Evolutionary conservation across 2,113 vertebrate species (phyloP).

Genomic region (Setophaga coronata): DNA sequence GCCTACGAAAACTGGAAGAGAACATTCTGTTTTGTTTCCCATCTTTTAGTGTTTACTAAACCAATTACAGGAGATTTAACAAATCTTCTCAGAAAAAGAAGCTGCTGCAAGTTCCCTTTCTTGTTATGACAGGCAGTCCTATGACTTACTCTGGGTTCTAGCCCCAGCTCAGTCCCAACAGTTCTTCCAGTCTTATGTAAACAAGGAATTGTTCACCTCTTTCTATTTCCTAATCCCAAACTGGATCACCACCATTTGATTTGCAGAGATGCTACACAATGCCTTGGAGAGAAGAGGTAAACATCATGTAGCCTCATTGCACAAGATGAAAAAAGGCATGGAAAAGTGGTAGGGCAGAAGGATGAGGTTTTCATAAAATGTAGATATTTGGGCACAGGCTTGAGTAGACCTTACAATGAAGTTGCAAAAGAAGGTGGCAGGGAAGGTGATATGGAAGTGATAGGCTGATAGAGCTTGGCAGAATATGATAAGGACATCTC

Average conservation of each 20-base stretch:
- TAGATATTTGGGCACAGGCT: neutral
- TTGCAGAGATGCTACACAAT: neutral
- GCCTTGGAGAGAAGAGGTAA: neutral
- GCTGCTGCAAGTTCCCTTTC: neutral
- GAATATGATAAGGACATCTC: neutral
- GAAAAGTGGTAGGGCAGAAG: neutral
- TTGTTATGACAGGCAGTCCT: neutral
- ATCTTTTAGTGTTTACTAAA: neutral
- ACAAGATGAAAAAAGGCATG: neutral
- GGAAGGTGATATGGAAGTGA: neutral
- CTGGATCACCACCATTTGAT: neutral
- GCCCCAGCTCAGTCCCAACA: neutral
- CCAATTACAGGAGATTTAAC: conserved; percentile 11
- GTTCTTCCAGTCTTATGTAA: neutral
- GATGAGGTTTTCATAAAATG: neutral
- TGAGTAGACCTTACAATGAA: neutral
- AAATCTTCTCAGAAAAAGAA: neutral
- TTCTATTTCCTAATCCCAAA: neutral
- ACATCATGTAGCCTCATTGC: neutral
- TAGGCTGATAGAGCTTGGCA: neutral
- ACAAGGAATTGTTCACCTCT: neutral
- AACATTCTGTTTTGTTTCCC: neutral
- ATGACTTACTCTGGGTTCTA: neutral
- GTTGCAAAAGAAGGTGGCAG: neutral
- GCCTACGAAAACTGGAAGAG: neutral